Percentiles rank a stretch among this genome's conserved stretches.
Evolutionary conservation across 2,797 vertebrate genomes (phyloP).

Genomic region (Xyrichtys novacula): DNA sequence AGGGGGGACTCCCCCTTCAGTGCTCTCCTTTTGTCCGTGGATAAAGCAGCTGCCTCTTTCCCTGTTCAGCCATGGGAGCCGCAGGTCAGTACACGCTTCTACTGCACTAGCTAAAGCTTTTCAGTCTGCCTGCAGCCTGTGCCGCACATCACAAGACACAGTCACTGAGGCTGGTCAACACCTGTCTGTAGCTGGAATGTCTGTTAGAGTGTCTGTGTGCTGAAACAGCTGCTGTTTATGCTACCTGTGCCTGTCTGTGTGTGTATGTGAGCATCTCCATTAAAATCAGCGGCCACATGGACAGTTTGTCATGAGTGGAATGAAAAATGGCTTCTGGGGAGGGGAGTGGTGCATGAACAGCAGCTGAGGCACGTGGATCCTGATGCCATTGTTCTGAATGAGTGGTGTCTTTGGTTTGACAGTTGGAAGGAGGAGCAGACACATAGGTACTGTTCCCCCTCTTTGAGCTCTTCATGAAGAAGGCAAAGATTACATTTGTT

Average conservation of each 20-base stretch:
- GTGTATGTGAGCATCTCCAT: conserved; percentile 60
- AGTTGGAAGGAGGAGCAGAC: background rate
- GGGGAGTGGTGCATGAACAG: conserved; percentile 48
- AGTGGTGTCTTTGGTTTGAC: conserved; percentile 36
- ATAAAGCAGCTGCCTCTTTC: conserved; percentile 85
- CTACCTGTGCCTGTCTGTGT: conserved; percentile 50
- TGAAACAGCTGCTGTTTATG: conserved; percentile 48
- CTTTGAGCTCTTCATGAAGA: background rate
- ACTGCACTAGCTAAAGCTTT: conserved; percentile 70
- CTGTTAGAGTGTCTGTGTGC: conserved; percentile 33
- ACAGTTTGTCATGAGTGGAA: conserved; percentile 41
- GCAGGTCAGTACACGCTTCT: conserved; percentile 86
- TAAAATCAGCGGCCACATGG: conserved; percentile 44
- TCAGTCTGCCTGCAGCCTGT: conserved; percentile 44
- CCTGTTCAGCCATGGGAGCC: conserved; percentile 87
- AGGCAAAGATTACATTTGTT: background rate
- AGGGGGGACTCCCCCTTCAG: conserved; percentile 58
- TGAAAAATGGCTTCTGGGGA: conserved; percentile 31
- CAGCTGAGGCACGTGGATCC: conserved; percentile 27
- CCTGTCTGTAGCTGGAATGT: conserved; percentile 36
- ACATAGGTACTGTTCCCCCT: background rate
- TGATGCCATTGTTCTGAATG: conserved; percentile 40
- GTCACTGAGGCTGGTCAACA: conserved; percentile 42
- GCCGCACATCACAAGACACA: conserved; percentile 46
- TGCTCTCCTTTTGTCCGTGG: conserved; percentile 84